These are phyloP conservation scores for Drosophila sordidula DNA, from an alignment of 2,888 invertebrate species.

Conservation along the genomic window DNA sequence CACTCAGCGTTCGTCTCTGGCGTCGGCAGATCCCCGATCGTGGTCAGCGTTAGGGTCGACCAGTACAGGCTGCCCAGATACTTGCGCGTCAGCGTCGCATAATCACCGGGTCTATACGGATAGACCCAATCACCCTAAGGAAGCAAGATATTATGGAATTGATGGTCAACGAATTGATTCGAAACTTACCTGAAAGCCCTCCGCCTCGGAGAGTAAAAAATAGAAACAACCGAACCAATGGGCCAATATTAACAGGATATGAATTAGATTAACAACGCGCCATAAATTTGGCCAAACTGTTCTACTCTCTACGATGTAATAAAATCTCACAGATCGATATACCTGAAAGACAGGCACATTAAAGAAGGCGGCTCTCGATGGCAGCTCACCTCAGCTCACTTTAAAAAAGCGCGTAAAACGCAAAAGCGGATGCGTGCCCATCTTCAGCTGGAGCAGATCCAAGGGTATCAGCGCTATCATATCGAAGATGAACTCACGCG, in stretches of 20 bases:
- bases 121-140: conserved; percentile 94
- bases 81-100: conserved; percentile 95
- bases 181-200: conserved; percentile 90
- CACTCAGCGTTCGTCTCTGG: conserved; percentile 98
- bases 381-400: conserved; percentile 84
- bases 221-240: conserved; percentile 99
- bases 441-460: conserved; percentile 93
- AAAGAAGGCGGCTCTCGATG: no score
- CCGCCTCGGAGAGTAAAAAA: conserved; percentile 95
- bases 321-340: conserved; percentile 95
- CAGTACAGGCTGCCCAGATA: conserved; percentile 98
- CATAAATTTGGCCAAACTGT: conserved; percentile 98
- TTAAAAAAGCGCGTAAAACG: conserved; percentile 95
- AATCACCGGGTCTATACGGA: conserved; percentile 94
- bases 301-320: conserved; percentile 97
- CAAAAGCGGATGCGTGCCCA: conserved; percentile 93
- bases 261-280: conserved; percentile 97
- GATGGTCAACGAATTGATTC: neutral
- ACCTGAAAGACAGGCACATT: conserved; percentile 86
- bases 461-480: conserved; percentile 92
- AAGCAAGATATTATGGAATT: no score
- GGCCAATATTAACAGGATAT: conserved; percentile 96
- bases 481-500: conserved; percentile 94
- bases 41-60: conserved; percentile 97
- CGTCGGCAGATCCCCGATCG: conserved; percentile 97